Evolutionary conservation across 2,113 vertebrate species (phyloP).

Genomic region (Callocephalon fimbriatum): DNA sequence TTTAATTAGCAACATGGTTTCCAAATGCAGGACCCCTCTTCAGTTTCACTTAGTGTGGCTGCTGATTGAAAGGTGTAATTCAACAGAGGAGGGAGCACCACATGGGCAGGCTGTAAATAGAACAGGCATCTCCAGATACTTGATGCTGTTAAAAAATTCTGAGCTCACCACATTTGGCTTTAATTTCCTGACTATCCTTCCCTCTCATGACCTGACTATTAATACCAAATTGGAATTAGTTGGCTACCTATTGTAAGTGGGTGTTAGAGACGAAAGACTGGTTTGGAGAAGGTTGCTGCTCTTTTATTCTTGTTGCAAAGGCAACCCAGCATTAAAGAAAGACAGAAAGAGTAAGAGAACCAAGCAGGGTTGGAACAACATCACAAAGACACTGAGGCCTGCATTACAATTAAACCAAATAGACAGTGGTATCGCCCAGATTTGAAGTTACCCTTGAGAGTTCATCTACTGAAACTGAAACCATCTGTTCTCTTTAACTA

Average conservation of each 20-base stretch:
- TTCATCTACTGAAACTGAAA: constrained; percentile 51
- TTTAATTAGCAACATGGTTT: not conserved
- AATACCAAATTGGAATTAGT: not conserved
- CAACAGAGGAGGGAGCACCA: not conserved
- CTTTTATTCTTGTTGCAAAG: not conserved
- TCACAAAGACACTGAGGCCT: not conserved
- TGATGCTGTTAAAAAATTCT: not conserved
- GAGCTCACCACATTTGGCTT: not conserved
- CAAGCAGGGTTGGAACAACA: not conserved
- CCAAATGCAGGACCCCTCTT: not conserved
- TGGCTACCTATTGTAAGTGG: not conserved
- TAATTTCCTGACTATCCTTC: not conserved
- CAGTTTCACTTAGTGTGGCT: not conserved
- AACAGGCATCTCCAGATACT: not conserved
- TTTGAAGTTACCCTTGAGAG: constrained; percentile 18
- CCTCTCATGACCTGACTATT: not conserved
- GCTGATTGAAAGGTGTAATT: constrained; percentile 17
- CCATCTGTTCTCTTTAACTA: constrained; percentile 65
- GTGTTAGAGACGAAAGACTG: not conserved
- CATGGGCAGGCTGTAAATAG: not conserved
- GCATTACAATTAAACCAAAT: not conserved
- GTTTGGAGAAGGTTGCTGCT: not conserved
- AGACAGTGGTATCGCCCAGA: not conserved
- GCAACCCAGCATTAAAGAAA: not conserved
- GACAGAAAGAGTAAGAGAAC: not conserved